These are phyloP conservation scores for Pseudomyrmex pallidus DNA, from an alignment of 1,140 invertebrate species.

Conservation along the genomic window DNA sequence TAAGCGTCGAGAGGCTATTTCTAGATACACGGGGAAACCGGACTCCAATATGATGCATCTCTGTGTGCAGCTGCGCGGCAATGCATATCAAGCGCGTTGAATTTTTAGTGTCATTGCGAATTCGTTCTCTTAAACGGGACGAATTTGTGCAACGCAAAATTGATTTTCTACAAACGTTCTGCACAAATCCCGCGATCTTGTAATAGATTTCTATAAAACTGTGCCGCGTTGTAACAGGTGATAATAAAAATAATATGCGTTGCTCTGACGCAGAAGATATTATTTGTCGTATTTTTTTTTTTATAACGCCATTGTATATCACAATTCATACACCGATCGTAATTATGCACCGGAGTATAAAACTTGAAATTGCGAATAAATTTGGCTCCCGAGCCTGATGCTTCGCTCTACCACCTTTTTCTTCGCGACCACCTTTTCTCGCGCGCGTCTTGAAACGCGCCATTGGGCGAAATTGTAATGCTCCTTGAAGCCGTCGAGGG, in stretches of 20 bases:
- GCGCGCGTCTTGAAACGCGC: conserved; percentile 10
- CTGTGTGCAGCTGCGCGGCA: conserved; percentile 15
- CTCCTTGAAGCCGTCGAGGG: conserved; percentile 13
- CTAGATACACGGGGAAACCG: conserved; percentile 35
- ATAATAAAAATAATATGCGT: no score
- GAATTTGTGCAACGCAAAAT: not conserved
- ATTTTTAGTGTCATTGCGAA: conserved; percentile 34
- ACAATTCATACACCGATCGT: no score
- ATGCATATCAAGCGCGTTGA: conserved; percentile 52
- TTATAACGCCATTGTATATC: no score
- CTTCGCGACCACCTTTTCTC: conserved; percentile 12
- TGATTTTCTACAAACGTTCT: no score
- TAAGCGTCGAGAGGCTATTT: conserved; percentile 49
- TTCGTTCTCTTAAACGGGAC: not conserved
- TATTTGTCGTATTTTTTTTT: no score
- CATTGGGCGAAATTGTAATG: conserved; percentile 35
- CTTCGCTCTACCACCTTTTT: conserved; percentile 10
- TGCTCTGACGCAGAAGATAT: no score
- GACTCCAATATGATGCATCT: not conserved
- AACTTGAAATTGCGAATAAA: conserved; percentile 17
- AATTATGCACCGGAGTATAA: not conserved
- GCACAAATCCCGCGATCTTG: no score
- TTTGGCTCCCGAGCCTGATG: conserved; percentile 19
- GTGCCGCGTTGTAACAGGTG: no score
- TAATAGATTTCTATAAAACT: no score